Evolutionary conservation across 2,888 invertebrate species (phyloP), one percentile per base, ranked within the genome.

Genomic region (Himalopsyche kuldschensis): DNA sequence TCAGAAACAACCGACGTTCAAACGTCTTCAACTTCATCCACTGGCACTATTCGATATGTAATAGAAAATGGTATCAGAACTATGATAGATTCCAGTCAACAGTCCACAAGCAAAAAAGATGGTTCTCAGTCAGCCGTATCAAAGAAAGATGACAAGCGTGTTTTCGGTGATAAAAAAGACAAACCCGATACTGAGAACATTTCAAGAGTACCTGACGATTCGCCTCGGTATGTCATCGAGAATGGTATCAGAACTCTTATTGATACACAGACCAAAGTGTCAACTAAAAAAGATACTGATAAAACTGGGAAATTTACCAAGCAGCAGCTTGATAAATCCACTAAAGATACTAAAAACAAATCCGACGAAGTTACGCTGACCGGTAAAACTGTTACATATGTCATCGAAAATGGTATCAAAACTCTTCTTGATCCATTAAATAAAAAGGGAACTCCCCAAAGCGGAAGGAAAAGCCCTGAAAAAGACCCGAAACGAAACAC

Each of bases 341-440:
- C 32, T 15, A 35, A 32, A 41, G 76, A 76, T 76, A 76, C 8
- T 20, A n/a, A 31, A 76, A 32, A 17, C 17, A 35, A 35, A 76
- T 76, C 24, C 3, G 35, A 41, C n/a, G 76, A 76, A 35, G 69
- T 69, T 30, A 69, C 69, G 24, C 15, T 69, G 69, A 69, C 69
- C 15, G 30, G 30, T 11, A 69, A 77, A 30, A 32, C 41, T 17
- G 78, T 79, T 31, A 83, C 75, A 24, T 86, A 86, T 76, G 84
- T 86, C 20, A 83, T 80, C 3, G 86, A 86, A 80, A 85, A 85
- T 78, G 85, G 84, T n/a, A 82, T 85, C 6, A 84, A 81, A 78
- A 85, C 82, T 10, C 77, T 77, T 46, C 63, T 84, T 8, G 48
- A 78, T 4, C 87, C 86, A 79, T 87, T 87, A 1, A 88, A 87